Percentiles rank a stretch among this genome's conserved stretches.
These are phyloP conservation scores for Crotalus helleri DNA, from an alignment of 2,113 vertebrate species.

Conservation along the genomic window DNA sequence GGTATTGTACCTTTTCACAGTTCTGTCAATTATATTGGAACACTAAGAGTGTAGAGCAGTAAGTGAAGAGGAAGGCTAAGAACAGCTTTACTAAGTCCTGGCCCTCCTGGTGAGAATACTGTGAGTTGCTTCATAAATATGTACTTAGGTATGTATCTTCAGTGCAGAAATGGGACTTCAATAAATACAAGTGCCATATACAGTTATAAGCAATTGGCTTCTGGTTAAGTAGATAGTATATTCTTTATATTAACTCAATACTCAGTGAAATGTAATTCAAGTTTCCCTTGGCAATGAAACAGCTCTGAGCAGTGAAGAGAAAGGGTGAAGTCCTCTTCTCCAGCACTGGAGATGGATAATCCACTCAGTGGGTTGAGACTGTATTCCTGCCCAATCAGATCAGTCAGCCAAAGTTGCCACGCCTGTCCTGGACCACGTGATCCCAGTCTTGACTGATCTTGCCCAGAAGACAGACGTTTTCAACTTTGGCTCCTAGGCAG, in stretches of 20 bases:
- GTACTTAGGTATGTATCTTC: background rate
- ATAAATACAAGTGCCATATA: background rate
- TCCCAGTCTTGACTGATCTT: too few relatives aligned
- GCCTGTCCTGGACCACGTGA: too few relatives aligned
- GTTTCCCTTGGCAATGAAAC: background rate
- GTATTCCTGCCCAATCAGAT: too few relatives aligned
- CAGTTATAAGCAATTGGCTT: background rate
- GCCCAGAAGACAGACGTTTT: too few relatives aligned
- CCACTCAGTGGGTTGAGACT: too few relatives aligned
- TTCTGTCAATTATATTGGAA: background rate
- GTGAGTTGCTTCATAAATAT: background rate
- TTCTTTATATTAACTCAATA: background rate
- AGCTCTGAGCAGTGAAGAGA: background rate
- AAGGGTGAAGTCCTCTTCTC: background rate
- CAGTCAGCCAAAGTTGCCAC: too few relatives aligned
- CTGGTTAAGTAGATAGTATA: background rate
- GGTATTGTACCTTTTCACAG: background rate
- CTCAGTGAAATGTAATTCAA: background rate
- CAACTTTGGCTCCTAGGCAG: too few relatives aligned
- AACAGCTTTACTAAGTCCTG: background rate
- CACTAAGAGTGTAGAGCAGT: background rate
- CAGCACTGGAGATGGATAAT: too few relatives aligned
- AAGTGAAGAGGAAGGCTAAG: background rate
- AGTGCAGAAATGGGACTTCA: background rate
- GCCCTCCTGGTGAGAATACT: background rate